Evolutionary conservation across 2,888 invertebrate genomes (phyloP), one percentile per base, ranked within the genome.

Genomic region (Nyleta sp.): DNA sequence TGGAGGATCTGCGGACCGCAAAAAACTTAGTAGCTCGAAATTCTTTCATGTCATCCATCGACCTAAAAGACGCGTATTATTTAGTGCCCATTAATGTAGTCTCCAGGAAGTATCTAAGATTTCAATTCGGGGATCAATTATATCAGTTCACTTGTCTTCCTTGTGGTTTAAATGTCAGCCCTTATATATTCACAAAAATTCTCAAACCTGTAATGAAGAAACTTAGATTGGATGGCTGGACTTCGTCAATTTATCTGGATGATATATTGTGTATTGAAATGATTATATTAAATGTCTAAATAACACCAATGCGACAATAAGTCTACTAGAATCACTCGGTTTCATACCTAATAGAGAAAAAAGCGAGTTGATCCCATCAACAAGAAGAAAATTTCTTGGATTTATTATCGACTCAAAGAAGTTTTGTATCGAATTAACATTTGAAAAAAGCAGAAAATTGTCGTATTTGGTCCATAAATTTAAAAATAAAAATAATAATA

Each of bases 251-350:
- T 6, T 38, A 38, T 38, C 13, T 38, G n/a, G 38, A 38, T 4
- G 15, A 38, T n/a, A 38, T 38, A 38, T n/a, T 38, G 38, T 38
- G 38, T n/a, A 38, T 38, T 13, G 38, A 38, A 38, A 38, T n/a
- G 15, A 38, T 38, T 38, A 1, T n/a, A 1, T 11, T 6, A 38
- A 38, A n/a, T 38, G 38, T 11, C 5, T 11, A 11, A 38, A 38
- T 15, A 38, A 38, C 15, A 15, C 2, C n/a, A 38, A 38, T 5
- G 38, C n/a, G 11, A 38, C 38, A 7, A 1, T 38, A 38, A 11
- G 5, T n/a, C 4, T 15, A 2, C 15, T 38, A 38, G 38, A 38
- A n/a, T 38, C 38, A 38, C 38, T 38, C 5, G 38, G 38, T 2
- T 42, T 42, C 17, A 42, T 8, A 42, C 13, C 15, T 3, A 46